These are phyloP conservation scores for Xestoiulus laeticollis DNA, from an alignment of 2,888 invertebrate species.

Conservation along the genomic window DNA sequence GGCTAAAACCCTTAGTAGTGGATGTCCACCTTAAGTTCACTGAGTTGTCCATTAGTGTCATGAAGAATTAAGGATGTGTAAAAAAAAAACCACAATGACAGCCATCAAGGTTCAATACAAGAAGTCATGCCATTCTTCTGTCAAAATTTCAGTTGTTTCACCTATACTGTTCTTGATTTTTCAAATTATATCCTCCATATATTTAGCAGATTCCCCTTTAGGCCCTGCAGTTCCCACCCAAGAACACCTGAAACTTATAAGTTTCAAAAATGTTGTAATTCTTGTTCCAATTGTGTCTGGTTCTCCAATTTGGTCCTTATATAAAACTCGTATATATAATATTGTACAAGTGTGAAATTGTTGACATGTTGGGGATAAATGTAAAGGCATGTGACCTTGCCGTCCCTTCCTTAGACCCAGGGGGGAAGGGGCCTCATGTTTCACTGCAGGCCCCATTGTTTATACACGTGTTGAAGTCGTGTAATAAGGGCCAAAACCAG, in stretches of 20 bases:
- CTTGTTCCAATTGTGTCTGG: too few species aligned
- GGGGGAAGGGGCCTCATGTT: background rate
- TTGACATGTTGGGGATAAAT: background rate
- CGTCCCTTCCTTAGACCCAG: background rate
- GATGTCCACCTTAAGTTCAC: background rate
- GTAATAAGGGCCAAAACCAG: slow-evolving; percentile 9
- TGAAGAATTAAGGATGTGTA: background rate
- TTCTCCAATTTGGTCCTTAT: too few species aligned
- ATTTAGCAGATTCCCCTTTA: too few species aligned
- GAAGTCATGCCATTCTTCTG: too few species aligned
- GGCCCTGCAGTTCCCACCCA: too few species aligned
- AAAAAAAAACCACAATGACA: background rate
- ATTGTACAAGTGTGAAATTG: background rate
- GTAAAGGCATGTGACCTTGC: background rate
- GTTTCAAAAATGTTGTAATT: too few species aligned
- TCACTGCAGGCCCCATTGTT: background rate
- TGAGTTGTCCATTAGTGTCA: background rate
- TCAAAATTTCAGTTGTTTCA: background rate
- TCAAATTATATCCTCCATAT: too few species aligned
- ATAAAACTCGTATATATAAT: background rate
- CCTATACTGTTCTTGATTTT: background rate
- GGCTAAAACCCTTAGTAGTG: background rate
- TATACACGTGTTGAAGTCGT: background rate
- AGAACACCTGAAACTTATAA: too few species aligned
- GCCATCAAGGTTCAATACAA: too few species aligned